Conservation (phyloP, 2,113 vertebrate genomes). For the Oryctolagus cuniculus region DNA sequence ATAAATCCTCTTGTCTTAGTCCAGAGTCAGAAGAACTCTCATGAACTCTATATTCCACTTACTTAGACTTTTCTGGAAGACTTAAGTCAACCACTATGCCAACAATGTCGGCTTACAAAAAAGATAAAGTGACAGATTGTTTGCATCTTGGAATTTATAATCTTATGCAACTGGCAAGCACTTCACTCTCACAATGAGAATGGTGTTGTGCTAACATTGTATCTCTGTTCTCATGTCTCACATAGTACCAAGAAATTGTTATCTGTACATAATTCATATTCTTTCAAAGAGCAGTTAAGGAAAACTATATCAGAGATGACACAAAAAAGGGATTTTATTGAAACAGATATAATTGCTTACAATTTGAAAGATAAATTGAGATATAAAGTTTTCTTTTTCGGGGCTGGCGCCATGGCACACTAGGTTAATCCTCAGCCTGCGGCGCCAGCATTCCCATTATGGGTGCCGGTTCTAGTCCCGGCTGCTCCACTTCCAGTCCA, state of each 20-base stretch:
- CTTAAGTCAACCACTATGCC: background rate
- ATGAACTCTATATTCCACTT: background rate
- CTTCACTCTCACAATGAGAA: background rate
- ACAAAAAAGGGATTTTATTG: slow-evolving; percentile 11
- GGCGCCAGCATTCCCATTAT: too few species aligned
- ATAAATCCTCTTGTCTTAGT: background rate
- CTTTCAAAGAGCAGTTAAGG: slow-evolving; percentile 16
- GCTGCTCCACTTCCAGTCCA: too few species aligned
- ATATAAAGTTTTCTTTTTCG: background rate
- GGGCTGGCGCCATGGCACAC: too few species aligned
- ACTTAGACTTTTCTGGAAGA: slow-evolving; percentile 30
- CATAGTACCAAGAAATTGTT: background rate
- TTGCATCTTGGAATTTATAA: background rate
- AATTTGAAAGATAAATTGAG: slow-evolving; percentile 19
- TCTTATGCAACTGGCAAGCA: background rate
- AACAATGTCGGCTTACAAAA: background rate
- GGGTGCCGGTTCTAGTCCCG: too few species aligned
- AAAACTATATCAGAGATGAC: background rate
- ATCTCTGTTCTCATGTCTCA: background rate
- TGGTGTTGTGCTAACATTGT: background rate
- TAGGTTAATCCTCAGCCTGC: too few species aligned
- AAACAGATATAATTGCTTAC: background rate
- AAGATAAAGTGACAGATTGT: background rate
- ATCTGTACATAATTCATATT: background rate
- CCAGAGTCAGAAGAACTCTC: background rate